Evolutionary conservation across 2,113 vertebrate species (phyloP).

Genomic region (Monopterus albus): DNA sequence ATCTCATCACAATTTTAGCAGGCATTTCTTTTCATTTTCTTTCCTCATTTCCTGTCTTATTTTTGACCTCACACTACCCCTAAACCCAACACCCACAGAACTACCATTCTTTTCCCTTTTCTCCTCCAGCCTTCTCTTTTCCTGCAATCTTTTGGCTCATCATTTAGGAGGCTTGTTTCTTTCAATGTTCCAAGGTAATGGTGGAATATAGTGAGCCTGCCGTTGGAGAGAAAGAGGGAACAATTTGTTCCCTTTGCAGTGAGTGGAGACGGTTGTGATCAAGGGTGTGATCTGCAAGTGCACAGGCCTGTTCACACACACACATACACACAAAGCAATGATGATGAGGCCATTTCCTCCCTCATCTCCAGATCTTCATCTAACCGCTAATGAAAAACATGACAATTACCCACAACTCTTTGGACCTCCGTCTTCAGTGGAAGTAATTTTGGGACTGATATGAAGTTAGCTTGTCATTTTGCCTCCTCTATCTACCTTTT

Average conservation of each 20-base stretch:
- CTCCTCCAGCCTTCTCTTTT: slow-evolving; percentile 46
- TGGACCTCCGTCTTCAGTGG: slow-evolving; percentile 68
- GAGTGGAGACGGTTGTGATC: slow-evolving; percentile 63
- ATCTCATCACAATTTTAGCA: slow-evolving; percentile 74
- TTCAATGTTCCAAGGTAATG: slow-evolving; percentile 81
- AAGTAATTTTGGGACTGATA: slow-evolving; percentile 68
- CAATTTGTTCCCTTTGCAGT: slow-evolving; percentile 80
- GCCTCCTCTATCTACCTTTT: slow-evolving; percentile 46
- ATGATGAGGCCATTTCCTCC: slow-evolving; percentile 84
- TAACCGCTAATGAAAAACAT: slow-evolving; percentile 84
- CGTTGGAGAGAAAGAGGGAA: slow-evolving; percentile 66
- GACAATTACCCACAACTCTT: slow-evolving; percentile 83
- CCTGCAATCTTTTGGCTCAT: slow-evolving; percentile 64
- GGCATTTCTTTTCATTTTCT: slow-evolving; percentile 73
- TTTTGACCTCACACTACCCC: slow-evolving; percentile 56
- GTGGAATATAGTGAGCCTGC: slow-evolving; percentile 67
- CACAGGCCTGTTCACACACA: slow-evolving; percentile 36
- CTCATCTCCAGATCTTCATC: slow-evolving; percentile 83
- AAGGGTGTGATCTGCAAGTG: slow-evolving; percentile 62
- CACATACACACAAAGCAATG: slow-evolving; percentile 51
- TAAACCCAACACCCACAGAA: slow-evolving; percentile 29
- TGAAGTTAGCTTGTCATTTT: slow-evolving; percentile 65
- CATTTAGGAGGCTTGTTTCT: slow-evolving; percentile 77
- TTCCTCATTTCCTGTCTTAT: slow-evolving; percentile 74
- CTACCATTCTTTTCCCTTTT: slow-evolving; percentile 12